Percentiles rank a stretch among this genome's conserved stretches.
Conservation (phyloP, 2,113 vertebrate species). For the Plestiodon gilberti region DNA sequence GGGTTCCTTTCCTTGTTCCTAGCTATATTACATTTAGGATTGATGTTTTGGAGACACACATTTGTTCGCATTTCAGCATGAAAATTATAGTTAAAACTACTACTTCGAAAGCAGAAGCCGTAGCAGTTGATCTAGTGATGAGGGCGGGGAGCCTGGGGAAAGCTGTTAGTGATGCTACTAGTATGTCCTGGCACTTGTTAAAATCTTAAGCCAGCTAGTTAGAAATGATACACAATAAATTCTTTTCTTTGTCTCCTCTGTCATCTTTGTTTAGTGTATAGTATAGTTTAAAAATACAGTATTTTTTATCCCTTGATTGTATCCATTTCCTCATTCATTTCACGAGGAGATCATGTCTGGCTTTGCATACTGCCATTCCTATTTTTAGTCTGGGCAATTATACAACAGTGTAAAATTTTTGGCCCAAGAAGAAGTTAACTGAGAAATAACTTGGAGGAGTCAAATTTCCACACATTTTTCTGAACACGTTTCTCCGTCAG, state of each 20-base stretch:
- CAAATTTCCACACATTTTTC: slow-evolving; percentile 4
- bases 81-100: no score
- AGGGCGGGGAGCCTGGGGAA: no score
- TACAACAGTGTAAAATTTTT: neutral
- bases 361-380: slow-evolving; percentile 3
- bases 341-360: slow-evolving; percentile 1
- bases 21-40: no score
- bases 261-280: neutral
- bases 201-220: neutral
- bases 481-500: neutral
- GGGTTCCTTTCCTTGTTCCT: no score
- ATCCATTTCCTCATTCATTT: neutral
- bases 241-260: neutral
- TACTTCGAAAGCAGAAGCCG: no score
- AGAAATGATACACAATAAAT: neutral
- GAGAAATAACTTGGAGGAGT: neutral
- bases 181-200: neutral
- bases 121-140: no score
- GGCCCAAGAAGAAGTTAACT: neutral
- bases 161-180: no score
- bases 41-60: no score
- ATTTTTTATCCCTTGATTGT: neutral
- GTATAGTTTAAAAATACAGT: neutral
- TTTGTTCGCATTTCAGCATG: no score
- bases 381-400: neutral